phyloP scores from a whole-genome alignment of 2,888 invertebrate genomes.

The Bombyx huttoni region DNA sequence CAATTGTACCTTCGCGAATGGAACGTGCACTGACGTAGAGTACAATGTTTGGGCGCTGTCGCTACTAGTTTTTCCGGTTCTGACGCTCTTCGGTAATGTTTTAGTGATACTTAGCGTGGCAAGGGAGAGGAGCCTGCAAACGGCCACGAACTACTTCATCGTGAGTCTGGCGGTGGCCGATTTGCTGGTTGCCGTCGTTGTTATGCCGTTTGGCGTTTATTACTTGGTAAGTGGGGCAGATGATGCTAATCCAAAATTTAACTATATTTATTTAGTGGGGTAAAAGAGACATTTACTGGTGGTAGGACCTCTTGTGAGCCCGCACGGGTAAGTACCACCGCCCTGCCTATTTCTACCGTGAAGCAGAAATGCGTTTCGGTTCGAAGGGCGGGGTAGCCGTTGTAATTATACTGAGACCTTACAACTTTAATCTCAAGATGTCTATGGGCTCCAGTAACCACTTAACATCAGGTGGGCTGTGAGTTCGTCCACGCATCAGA shows the following conservation, averaged over 20 bases:
- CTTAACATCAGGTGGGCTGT: too few species aligned
- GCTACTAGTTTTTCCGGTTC: conserved; percentile 89
- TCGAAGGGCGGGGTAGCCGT: too few species aligned
- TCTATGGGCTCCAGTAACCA: too few species aligned
- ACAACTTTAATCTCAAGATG: too few species aligned
- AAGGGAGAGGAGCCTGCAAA: conserved; percentile 91
- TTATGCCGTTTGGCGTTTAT: conserved; percentile 99
- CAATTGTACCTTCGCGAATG: conserved; percentile 45
- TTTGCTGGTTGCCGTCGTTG: conserved; percentile 95
- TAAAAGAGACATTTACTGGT: background rate
- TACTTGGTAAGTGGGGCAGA: conserved; percentile 87
- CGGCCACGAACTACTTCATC: conserved; percentile 99
- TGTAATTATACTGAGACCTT: too few species aligned
- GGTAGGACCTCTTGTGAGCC: too few species aligned
- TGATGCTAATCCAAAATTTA: background rate
- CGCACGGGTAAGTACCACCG: too few species aligned
- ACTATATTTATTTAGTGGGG: background rate
- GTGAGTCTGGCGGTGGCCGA: conserved; percentile 97
- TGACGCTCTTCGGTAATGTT: conserved; percentile 97
- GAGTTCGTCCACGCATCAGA: too few species aligned
- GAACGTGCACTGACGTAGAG: conserved; percentile 51
- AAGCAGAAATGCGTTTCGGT: too few species aligned
- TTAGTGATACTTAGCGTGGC: conserved; percentile 95
- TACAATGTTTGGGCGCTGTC: conserved; percentile 91
- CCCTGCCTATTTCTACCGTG: too few species aligned